Evolutionary conservation across 2,113 vertebrate genomes (phyloP), one percentile per base, ranked within the genome.

Genomic region (Pampusana beccarii): DNA sequence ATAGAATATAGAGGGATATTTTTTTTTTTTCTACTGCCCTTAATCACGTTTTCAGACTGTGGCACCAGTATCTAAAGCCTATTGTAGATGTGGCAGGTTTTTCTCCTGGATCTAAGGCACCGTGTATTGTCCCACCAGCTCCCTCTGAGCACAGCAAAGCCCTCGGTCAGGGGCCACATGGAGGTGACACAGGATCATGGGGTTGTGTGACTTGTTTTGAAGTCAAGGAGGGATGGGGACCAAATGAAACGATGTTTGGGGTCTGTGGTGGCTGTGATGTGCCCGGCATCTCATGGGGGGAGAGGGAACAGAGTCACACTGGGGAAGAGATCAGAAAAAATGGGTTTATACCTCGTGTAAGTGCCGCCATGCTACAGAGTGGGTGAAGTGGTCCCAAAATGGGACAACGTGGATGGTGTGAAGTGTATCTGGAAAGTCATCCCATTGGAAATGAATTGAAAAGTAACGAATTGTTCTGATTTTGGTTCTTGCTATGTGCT

Each of bases 201-300:
- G 51, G 31, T 5, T 38, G 20, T 16, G 62, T 16, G 83, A 44
- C 1, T 0, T 9, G 16, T 67, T 33, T 54, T 46, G 79, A 40
- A 61, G 42, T 54, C 69, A 24, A 24, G 28, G 46, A 64, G 31
- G 28, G 40, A 9, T 6, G 13, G 12, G 28, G 18, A 74, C n/a
- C 33, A 19, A 57, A 19, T 0, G 0, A 6, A 31, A 16, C 0
- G 9, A 0, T 0, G 0, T 33, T 4, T 69, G 62, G 53, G 38
- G 14, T 23, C 3, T 25, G 26, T 28, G 36, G 64, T 19, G 73
- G 72, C 64, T 50, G 57, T 9, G 36, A 36, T 0, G 0, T 40
- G 28, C 16, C 36, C 8, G 5, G 23, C 15, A 16, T 51, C 25
- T 51, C 1, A 0, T 6, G 5, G 4, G 3, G 46, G 10, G 1